Evolutionary conservation across 2,888 invertebrate species (phyloP).

Genomic region (Ornithoptera priamus): DNA sequence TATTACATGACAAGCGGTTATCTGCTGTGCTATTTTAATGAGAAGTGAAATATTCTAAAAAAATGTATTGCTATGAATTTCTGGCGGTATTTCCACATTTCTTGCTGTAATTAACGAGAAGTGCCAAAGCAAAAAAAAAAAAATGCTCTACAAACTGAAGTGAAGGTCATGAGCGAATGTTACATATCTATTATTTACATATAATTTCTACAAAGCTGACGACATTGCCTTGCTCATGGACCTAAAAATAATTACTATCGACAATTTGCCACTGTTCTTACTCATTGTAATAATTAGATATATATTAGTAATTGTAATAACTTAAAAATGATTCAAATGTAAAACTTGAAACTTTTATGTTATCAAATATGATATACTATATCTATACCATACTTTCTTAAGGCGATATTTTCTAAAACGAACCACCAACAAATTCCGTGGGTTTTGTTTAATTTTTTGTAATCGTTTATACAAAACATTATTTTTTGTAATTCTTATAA

Average conservation of each 20-base stretch:
- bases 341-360: background rate
- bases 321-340: background rate
- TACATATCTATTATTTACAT: background rate
- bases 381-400: too few species aligned
- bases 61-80: background rate
- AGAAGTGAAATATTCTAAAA: background rate
- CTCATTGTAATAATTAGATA: constrained; percentile 11
- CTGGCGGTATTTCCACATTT: constrained; percentile 4
- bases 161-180: background rate
- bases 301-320: constrained; percentile 1
- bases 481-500: too few species aligned
- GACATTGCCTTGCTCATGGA: constrained; percentile 4
- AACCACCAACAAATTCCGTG: too few species aligned
- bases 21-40: background rate
- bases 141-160: constrained; percentile 1
- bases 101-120: constrained; percentile 11
- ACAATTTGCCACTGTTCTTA: constrained; percentile 5
- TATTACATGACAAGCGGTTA: too few species aligned
- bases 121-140: constrained; percentile 23
- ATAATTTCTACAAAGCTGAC: constrained; percentile 1
- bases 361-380: background rate
- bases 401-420: too few species aligned
- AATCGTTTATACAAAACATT: too few species aligned
- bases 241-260: constrained; percentile 15
- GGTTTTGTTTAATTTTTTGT: too few species aligned